phyloP scores from a whole-genome alignment of 2,888 invertebrate species.

The Drosophila macrospina region DNA sequence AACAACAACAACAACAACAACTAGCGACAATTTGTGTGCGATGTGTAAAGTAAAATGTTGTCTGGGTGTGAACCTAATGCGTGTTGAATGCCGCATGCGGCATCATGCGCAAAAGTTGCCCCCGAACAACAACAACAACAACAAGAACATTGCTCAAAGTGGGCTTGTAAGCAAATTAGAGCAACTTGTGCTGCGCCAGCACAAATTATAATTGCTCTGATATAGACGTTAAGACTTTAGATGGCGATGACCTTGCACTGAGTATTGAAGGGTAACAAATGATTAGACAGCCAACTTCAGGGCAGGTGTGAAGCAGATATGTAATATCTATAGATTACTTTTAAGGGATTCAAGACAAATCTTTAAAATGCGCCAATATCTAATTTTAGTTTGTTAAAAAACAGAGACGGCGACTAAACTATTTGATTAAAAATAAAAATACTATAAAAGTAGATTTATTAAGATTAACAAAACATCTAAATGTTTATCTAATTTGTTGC shows the following conservation, averaged over 20 bases:
- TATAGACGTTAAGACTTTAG: conserved; percentile 66
- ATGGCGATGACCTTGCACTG: conserved; percentile 35
- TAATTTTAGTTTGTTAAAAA: no score
- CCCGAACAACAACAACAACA: conserved; percentile 41
- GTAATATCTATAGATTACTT: neutral
- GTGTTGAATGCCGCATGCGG: conserved; percentile 67
- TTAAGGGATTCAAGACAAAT: neutral
- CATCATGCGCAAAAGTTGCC: conserved; percentile 48
- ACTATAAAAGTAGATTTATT: no score
- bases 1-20: conserved; percentile 33
- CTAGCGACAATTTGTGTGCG: conserved; percentile 78
- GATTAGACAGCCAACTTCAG: neutral
- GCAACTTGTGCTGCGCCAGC: conserved; percentile 52
- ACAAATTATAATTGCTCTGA: conserved; percentile 61
- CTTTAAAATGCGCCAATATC: no score
- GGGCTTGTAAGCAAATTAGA: conserved; percentile 79
- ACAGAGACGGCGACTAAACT: no score
- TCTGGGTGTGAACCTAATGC: conserved; percentile 79
- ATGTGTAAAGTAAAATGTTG: conserved; percentile 78
- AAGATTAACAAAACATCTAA: no score
- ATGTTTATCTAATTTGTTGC: no score
- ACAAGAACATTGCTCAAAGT: conserved; percentile 15
- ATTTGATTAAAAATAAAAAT: no score
- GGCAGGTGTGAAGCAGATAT: neutral
- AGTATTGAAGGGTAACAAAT: neutral